Evolutionary conservation across 2,888 invertebrate species (phyloP).

Genomic region (Dryadula phaetusa): DNA sequence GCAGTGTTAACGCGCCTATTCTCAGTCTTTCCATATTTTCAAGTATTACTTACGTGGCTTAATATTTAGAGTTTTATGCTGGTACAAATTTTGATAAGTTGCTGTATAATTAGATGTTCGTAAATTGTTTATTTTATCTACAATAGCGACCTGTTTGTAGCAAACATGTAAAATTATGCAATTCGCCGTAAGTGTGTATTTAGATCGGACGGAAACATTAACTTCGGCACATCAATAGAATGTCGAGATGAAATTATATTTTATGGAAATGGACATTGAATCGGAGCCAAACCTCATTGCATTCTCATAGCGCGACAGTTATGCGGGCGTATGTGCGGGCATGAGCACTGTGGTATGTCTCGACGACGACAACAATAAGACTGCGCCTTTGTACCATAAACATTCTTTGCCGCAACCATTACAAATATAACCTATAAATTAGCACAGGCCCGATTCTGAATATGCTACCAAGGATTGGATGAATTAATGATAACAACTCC

Average conservation of each 20-base stretch:
- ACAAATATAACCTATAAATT: constrained; percentile 82
- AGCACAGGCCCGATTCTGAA: constrained; percentile 68
- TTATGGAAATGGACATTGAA: constrained; percentile 80
- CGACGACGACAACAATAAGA: constrained; percentile 77
- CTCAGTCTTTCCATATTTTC: constrained; percentile 65
- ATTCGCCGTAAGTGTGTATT: constrained; percentile 55
- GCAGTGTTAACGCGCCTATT: constrained; percentile 67
- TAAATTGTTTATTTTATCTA: constrained; percentile 53
- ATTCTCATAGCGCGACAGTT: constrained; percentile 72
- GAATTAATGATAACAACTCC: constrained; percentile 70
- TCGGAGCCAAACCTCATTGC: constrained; percentile 73
- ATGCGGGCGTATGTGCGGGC: constrained; percentile 70
- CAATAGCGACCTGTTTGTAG: constrained; percentile 56
- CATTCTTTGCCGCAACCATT: constrained; percentile 81
- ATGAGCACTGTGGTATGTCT: constrained; percentile 64
- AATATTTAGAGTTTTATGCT: constrained; percentile 49
- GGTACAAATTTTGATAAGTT: constrained; percentile 50
- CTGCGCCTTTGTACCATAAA: constrained; percentile 78
- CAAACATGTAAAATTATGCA: constrained; percentile 57
- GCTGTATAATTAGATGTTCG: constrained; percentile 42
- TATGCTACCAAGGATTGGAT: constrained; percentile 52
- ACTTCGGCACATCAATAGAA: constrained; percentile 66
- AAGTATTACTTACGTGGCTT: constrained; percentile 49
- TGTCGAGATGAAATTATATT: constrained; percentile 71
- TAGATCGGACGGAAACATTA: constrained; percentile 60